Conservation (phyloP, 2,113 vertebrate genomes). For the Brienomyrus longianalis region DNA sequence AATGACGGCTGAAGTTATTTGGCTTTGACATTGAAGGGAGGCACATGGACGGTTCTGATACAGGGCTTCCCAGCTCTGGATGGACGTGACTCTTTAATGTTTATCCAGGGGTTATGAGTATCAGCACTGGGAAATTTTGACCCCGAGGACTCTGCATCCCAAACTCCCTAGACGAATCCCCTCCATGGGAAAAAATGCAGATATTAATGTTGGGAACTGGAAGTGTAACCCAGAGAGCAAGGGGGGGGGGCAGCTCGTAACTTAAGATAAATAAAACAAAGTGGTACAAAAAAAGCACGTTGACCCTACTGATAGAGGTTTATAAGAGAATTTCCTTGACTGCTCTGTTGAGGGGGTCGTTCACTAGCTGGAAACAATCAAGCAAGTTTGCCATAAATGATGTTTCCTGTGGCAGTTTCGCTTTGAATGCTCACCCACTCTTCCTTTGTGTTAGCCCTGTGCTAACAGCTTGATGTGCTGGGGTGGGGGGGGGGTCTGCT, state of each 20-base stretch:
- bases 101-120: not conserved
- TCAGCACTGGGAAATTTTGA: constrained; percentile 23
- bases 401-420: not conserved
- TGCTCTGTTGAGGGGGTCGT: not conserved
- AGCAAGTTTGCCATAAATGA: not conserved
- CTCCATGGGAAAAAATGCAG: constrained; percentile 40
- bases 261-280: not conserved
- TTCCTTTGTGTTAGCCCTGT: not conserved
- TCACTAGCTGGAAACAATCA: not conserved
- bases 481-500: not conserved
- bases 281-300: not conserved
- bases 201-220: constrained; percentile 39
- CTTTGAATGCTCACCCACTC: not conserved
- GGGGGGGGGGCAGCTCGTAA: not conserved
- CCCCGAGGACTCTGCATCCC: not conserved
- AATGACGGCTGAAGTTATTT: not conserved
- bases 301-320: not conserved
- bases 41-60: not conserved
- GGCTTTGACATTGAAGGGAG: not conserved
- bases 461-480: not conserved
- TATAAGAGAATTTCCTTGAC: not conserved
- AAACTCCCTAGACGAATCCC: constrained; percentile 23
- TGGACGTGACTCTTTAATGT: not conserved
- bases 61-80: not conserved
- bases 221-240: constrained; percentile 1